A percentile compares a stretch with the other conserved stretches of the same genome.
Evolutionary conservation across 2,797 vertebrate species (phyloP).

Genomic region (Acanthopagrus latus): DNA sequence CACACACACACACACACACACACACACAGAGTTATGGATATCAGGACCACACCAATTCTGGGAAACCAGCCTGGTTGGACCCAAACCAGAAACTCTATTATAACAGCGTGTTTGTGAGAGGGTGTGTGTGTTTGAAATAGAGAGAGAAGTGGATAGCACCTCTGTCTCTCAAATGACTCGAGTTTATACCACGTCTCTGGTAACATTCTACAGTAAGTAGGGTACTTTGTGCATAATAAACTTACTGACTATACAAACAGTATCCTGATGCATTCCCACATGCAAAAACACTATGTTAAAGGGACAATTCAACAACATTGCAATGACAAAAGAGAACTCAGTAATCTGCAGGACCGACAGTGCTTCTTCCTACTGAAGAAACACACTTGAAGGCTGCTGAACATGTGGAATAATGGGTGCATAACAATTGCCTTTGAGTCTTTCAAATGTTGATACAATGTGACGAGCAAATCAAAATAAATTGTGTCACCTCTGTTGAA

Average conservation of each 20-base stretch:
- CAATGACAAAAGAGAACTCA: neutral
- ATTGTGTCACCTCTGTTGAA: neutral
- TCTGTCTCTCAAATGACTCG: constrained; percentile 5
- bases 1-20: constrained; percentile 13
- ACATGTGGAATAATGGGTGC: neutral
- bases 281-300: neutral
- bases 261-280: neutral
- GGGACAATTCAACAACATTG: neutral
- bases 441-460: neutral
- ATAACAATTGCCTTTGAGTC: no score
- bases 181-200: neutral
- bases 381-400: neutral
- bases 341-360: neutral
- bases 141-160: constrained; percentile 12
- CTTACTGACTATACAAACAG: neutral
- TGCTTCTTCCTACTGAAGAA: neutral
- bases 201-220: neutral
- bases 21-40: constrained; percentile 8
- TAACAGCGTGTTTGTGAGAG: constrained; percentile 5
- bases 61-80: constrained; percentile 46
- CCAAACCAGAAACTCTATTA: constrained; percentile 46
- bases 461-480: neutral
- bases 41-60: constrained; percentile 46
- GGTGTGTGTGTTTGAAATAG: constrained; percentile 7
- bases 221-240: neutral